Base-by-base conservation (phyloP, 2,113 vertebrate genomes). In the Equus przewalskii region DNA sequence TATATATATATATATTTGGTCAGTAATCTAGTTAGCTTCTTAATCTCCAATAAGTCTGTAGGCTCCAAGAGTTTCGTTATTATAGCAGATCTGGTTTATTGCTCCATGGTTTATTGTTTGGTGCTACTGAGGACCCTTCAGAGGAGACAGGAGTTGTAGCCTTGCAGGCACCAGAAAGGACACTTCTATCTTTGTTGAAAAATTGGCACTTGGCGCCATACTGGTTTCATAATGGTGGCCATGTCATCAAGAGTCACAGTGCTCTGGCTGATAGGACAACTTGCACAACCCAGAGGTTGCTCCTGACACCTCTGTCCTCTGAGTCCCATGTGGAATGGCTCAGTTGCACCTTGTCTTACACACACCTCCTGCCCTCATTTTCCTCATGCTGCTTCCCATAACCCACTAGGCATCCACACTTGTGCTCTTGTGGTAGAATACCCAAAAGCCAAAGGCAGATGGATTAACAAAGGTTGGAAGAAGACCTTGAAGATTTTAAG, bases 161-260 rank as follows among this genome's bases (percentile, higher is more conserved):
- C 7, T 13, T 90, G 18, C 12, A 44, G 13, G 7, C 15, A 9
- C 2, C 7, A 75, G 24, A 67, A 15, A 69, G 15, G 30, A 70
- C 54, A n/a, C 0, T 7, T 44, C 16, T 6, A 0, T 82, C 30
- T 79, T 41, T 90, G 33, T 30, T 26, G 21, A 41, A n/a, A 4
- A 28, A 0, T 9, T 33, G 64, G 0, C 24, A 10, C 2, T 33
- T 1, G 6, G 15, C 0, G 0, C 18, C 13, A 33, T 8, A 15
- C 8, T 46, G 11, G 41, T 14, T 51, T 64, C 11, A 7, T 22
- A 21, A 81, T 0, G 14, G 62, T 82, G 5, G 28, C 4, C 51
- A 0, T 3, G 8, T 44, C 7, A 1, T 30, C 18, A 41, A 30
- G 51, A 16, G 36, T 56, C 15, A 19, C 51, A 36, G 6, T 28